Evolutionary conservation across 2,113 vertebrate genomes (phyloP).

Genomic region (Phrynosoma platyrhinos): DNA sequence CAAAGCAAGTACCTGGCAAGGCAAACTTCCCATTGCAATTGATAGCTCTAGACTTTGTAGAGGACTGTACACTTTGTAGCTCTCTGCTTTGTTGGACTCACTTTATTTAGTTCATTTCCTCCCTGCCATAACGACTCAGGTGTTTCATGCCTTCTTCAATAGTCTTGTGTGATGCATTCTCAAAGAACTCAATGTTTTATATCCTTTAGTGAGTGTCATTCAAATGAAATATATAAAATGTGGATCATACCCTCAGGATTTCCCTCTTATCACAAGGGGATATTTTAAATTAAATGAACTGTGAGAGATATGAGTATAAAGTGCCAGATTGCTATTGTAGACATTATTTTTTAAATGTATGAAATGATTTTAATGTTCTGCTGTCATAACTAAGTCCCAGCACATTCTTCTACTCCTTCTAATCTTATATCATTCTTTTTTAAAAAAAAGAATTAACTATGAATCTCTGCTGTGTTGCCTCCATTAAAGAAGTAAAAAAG

Average conservation of each 20-base stretch:
- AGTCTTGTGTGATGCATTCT: not conserved
- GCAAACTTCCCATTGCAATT: not conserved
- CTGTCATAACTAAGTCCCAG: constrained; percentile 46
- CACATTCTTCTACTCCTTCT: constrained; percentile 56
- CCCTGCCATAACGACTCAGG: not conserved
- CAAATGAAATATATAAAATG: constrained; percentile 49
- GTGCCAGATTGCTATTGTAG: constrained; percentile 43
- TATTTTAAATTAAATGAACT: constrained; percentile 61
- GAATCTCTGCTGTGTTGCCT: constrained; percentile 66
- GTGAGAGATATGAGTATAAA: constrained; percentile 56
- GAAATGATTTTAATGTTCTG: constrained; percentile 63
- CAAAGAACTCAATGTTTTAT: constrained; percentile 22
- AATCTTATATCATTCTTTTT: constrained; percentile 70
- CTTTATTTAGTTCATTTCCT: not conserved
- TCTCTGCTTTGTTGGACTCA: not conserved
- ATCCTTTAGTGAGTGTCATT: constrained; percentile 33
- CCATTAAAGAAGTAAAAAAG: not conserved
- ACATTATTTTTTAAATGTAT: constrained; percentile 48
- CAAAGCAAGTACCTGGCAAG: not conserved
- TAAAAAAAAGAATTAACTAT: constrained; percentile 63
- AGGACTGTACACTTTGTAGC: not conserved
- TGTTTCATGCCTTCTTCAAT: not conserved
- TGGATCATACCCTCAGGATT: constrained; percentile 18
- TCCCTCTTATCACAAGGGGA: constrained; percentile 53
- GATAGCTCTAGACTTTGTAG: not conserved